A percentile compares a stretch with the other conserved stretches of the same genome.
Conservation (phyloP, 2,797 vertebrate species). For the Glossophaga mutica region DNA sequence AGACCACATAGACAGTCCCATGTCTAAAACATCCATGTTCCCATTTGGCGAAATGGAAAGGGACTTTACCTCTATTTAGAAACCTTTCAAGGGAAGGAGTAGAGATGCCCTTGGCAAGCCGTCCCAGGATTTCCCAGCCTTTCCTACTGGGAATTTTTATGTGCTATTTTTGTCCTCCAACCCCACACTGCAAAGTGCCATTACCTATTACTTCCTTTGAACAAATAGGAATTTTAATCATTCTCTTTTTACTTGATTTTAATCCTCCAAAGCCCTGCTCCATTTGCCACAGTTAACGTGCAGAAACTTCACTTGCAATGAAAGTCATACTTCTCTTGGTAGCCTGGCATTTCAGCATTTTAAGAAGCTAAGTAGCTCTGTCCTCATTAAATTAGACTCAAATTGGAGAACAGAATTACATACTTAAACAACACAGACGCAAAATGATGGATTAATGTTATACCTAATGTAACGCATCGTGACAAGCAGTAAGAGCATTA, state of each 20-base stretch:
- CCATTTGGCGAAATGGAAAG: background rate
- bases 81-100: background rate
- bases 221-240: constrained; percentile 30
- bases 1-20: background rate
- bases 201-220: constrained; percentile 6
- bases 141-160: background rate
- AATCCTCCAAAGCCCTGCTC: constrained; percentile 33
- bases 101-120: background rate
- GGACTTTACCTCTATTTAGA: background rate
- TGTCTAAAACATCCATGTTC: background rate
- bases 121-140: background rate
- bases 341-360: constrained; percentile 27
- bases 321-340: constrained; percentile 40
- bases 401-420: constrained; percentile 53
- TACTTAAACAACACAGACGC: constrained; percentile 45
- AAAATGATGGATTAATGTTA: constrained; percentile 62
- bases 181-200: background rate
- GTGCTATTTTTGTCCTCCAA: background rate
- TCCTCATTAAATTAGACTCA: constrained; percentile 63
- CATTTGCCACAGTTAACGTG: background rate
- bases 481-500: constrained; percentile 15
- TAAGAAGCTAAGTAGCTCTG: constrained; percentile 35
- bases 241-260: constrained; percentile 46
- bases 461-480: constrained; percentile 39
- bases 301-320: constrained; percentile 52